Evolutionary conservation across 2,797 vertebrate species (phyloP).

Genomic region (Gymnoscopelus braueri): DNA sequence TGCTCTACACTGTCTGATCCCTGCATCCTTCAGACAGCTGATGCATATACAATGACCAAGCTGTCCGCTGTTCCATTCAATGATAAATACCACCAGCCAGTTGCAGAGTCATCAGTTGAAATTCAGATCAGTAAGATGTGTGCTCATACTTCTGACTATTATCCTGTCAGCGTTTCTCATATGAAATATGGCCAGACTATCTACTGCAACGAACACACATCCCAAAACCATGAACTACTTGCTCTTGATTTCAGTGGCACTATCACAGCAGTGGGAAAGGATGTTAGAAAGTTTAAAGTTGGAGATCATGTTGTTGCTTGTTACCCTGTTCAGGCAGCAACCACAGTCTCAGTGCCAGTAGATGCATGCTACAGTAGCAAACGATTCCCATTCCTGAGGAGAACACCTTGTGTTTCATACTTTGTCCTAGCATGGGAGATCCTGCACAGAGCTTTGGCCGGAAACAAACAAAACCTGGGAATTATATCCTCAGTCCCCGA

Average conservation of each 20-base stretch:
- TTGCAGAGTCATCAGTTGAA: constrained; percentile 69
- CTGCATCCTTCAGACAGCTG: constrained; percentile 79
- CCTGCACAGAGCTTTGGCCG: constrained; percentile 73
- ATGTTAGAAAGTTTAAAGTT: constrained; percentile 80
- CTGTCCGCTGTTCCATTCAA: constrained; percentile 71
- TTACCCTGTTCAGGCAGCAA: constrained; percentile 80
- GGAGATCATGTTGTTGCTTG: constrained; percentile 83
- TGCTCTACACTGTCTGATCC: constrained; percentile 37
- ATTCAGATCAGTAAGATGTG: constrained; percentile 77
- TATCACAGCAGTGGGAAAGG: constrained; percentile 74
- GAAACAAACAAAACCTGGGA: constrained; percentile 68
- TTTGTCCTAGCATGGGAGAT: constrained; percentile 86
- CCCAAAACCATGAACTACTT: constrained; percentile 78
- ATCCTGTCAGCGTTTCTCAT: constrained; percentile 80
- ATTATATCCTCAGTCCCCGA: constrained; percentile 68
- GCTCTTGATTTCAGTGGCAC: constrained; percentile 83
- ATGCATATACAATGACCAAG: constrained; percentile 67
- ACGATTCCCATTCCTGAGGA: constrained; percentile 76
- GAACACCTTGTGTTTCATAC: constrained; percentile 84
- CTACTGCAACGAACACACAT: constrained; percentile 82
- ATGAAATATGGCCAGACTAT: constrained; percentile 77
- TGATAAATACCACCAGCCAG: constrained; percentile 15
- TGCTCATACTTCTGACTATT: constrained; percentile 86
- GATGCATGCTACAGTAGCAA: constrained; percentile 81
- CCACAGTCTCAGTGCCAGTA: constrained; percentile 78